These are phyloP conservation scores for Leptodactylus fuscus DNA, from an alignment of 2,113 vertebrate genomes.

Conservation along the genomic window DNA sequence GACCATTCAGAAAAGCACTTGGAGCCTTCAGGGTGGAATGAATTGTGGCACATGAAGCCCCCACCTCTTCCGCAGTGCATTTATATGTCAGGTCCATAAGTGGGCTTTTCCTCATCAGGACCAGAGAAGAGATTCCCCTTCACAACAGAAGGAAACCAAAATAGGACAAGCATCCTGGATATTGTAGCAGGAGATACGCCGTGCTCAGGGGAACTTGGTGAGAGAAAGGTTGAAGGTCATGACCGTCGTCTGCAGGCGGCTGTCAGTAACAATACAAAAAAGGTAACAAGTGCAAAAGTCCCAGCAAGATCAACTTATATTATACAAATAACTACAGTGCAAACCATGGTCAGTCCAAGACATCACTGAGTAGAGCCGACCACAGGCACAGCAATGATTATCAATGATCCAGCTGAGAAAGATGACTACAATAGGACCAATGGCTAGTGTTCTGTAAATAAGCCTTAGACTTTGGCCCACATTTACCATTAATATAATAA, in stretches of 20 bases:
- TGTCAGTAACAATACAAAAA: not conserved
- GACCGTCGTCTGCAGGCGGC: not conserved
- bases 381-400: no score
- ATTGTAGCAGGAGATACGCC: constrained; percentile 30
- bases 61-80: constrained; percentile 74
- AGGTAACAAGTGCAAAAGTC: not conserved
- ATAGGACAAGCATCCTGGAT: constrained; percentile 54
- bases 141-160: constrained; percentile 55
- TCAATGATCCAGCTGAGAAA: no score
- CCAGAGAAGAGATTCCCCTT: constrained; percentile 62
- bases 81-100: constrained; percentile 71
- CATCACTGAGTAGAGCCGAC: not conserved
- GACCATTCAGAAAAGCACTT: constrained; percentile 66
- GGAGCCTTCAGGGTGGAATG: constrained; percentile 62
- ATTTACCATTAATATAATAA: no score
- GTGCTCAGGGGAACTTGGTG: not conserved
- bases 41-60: constrained; percentile 52
- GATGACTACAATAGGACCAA: no score
- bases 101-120: constrained; percentile 69
- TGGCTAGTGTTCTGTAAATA: no score
- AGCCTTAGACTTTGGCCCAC: no score
- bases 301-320: not conserved
- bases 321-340: not conserved
- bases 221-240: constrained; percentile 25
- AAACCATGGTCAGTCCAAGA: no score